Evolutionary conservation across 2,797 vertebrate genomes (phyloP), one percentile per base, ranked within the genome.

Genomic region (Manis javanica): DNA sequence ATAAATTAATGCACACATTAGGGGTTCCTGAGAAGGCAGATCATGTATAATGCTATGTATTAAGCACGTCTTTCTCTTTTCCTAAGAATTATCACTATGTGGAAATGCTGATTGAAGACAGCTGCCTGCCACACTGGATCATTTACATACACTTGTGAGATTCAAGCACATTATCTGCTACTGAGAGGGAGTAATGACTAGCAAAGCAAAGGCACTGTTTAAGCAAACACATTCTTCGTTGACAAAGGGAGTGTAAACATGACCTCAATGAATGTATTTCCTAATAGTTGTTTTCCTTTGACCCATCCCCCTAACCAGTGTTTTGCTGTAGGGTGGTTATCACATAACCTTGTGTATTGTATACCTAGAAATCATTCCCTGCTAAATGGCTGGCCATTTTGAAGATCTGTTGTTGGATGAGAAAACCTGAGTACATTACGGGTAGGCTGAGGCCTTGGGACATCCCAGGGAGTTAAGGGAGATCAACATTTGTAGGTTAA

Each of bases 161-260:
- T 57, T 51, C 82, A 49, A 81, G 79, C 84, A 88, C 51, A 3
- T 69, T 75, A 51, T 88, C 74, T 59, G 87, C 94, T 82, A 53
- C 68, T 9, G 78, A 83, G 89, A 96, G 59, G 57, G 34, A 87
- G 85, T 68, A 14, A 77, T 57, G 63, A 72, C 55, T 77, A 46
- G 88, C 59, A 81, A 88, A 64, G 66, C 77, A 88, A 95, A 87
- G 90, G 71, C 57, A 51, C 2, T 83, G 64, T 84, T 96, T 84
- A 91, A 96, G 95, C 87, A 92, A 88, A 90, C 34, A 57, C 53
- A 68, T 75, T 83, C 91, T 72, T 37, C 77, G 66, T 83, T 93
- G 95, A 93, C 77, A 92, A 77, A 93, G 74, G 74, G 24, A 78
- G 46, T 74, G 39, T 66, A 87, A 92, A 94, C 37, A 51, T 19